Evolutionary conservation across 2,888 invertebrate genomes (phyloP).

Genomic region (Crocallis elinguaria): DNA sequence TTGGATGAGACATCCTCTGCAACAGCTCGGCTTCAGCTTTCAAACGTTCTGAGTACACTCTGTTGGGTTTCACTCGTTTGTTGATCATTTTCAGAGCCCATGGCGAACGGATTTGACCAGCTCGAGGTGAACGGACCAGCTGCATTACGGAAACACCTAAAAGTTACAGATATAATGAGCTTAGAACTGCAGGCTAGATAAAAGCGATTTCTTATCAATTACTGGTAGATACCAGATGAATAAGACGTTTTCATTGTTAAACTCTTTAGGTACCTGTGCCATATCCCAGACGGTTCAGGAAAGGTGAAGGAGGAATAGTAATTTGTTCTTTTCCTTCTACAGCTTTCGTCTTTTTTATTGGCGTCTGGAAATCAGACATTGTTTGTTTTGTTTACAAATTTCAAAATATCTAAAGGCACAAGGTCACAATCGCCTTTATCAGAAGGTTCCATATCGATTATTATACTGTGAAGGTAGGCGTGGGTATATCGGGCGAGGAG

Average conservation of each 20-base stretch:
- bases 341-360: constrained; percentile 61
- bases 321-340: constrained; percentile 58
- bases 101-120: constrained; percentile 89
- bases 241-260: background rate
- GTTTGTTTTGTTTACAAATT: background rate
- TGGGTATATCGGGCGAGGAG: no score
- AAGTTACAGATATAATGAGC: constrained; percentile 22
- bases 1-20: constrained; percentile 89
- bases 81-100: constrained; percentile 94
- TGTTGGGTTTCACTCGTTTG: constrained; percentile 73
- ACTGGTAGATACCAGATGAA: no score
- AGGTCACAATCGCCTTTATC: background rate
- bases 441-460: no score
- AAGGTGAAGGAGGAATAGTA: constrained; percentile 89
- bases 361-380: constrained; percentile 74
- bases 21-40: constrained; percentile 89
- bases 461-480: no score
- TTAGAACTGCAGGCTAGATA: no score
- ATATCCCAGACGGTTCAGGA: constrained; percentile 89
- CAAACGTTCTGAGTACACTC: constrained; percentile 83
- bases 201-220: no score
- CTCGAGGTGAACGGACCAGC: constrained; percentile 88
- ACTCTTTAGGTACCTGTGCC: constrained; percentile 86
- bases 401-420: background rate
- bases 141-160: constrained; percentile 91